These are phyloP conservation scores for Drosophila santomea DNA, from an alignment of 1,140 invertebrate species.

Conservation along the genomic window DNA sequence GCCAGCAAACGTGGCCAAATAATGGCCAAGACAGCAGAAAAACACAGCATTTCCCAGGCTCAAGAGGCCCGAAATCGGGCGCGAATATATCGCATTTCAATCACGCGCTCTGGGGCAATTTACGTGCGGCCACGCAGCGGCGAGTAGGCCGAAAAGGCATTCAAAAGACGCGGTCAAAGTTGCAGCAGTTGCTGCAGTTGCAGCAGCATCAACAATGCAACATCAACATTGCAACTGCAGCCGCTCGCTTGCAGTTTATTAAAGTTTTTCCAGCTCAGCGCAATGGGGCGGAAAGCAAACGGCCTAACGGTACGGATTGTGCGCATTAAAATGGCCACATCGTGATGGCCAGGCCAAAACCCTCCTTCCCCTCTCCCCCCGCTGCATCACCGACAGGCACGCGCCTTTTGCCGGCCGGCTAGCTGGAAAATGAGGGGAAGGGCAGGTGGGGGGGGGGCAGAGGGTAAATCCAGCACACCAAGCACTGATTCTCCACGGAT, in stretches of 20 bases:
- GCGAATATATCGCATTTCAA: slow-evolving; percentile 83
- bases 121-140: slow-evolving; percentile 52
- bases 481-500: slow-evolving; percentile 25
- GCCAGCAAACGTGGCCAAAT: slow-evolving; percentile 66
- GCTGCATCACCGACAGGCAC: slow-evolving; percentile 45
- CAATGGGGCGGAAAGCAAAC: slow-evolving; percentile 74
- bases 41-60: slow-evolving; percentile 74
- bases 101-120: slow-evolving; percentile 76
- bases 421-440: neutral
- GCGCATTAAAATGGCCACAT: slow-evolving; percentile 76
- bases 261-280: slow-evolving; percentile 63
- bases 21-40: slow-evolving; percentile 57
- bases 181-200: too few species aligned
- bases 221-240: slow-evolving; percentile 39
- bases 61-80: slow-evolving; percentile 71
- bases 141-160: slow-evolving; percentile 33
- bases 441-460: neutral
- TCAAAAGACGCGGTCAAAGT: slow-evolving; percentile 31
- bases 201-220: slow-evolving; percentile 25
- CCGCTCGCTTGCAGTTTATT: slow-evolving; percentile 72
- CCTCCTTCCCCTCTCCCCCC: too few species aligned
- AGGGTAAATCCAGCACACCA: neutral
- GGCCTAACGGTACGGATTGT: slow-evolving; percentile 79
- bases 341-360: slow-evolving; percentile 64
- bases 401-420: slow-evolving; percentile 69